Evolutionary conservation across 2,797 vertebrate species (phyloP), one percentile per base, ranked within the genome.

Genomic region (Anabacerthia variegaticeps): DNA sequence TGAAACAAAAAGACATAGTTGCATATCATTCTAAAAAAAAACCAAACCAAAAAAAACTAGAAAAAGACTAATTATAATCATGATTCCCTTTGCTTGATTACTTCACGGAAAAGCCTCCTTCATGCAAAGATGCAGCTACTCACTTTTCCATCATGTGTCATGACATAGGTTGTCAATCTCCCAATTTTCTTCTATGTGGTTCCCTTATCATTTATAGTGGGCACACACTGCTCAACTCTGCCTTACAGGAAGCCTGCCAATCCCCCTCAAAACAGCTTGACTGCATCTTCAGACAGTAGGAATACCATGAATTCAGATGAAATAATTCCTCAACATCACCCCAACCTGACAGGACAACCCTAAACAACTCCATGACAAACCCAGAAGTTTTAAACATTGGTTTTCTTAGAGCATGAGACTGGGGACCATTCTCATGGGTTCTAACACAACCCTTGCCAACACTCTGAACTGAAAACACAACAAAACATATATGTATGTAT

Each of bases 161-260:
- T 20, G 13, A 32, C 10, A 0, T 3, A 44, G 46, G 11, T 0
- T 0, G 12, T 37, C 44, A 37, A 2, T 8, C 20, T 62, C 21
- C 27, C 5, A 0, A 3, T 76, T 58, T 84, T 54, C 21, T 73
- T 36, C 41, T 34, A 18, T 4, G 24, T 1, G 8, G 16, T 6
- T 81, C 58, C 58, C 58, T 79, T 74, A 61, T 56, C 37, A 13
- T 46, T 80, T 65, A 24, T 5, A 36, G 7, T 30, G n/a, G 44
- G 21, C 36, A 51, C 7, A 14, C 5, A 7, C 10, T 71, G 88
- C 58, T 62, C 32, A 59, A 46, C 28, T 32, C 36, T 36, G 15
- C 61, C 56, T 54, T 84, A 41, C 5, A 37, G 12, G 21, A 69
- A 61, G 4, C 36, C 65, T 65, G 8, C 6, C 27, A 61, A 18